Base-by-base conservation (phyloP, 2,113 vertebrate genomes). In the Chascanopsetta lugubris region DNA sequence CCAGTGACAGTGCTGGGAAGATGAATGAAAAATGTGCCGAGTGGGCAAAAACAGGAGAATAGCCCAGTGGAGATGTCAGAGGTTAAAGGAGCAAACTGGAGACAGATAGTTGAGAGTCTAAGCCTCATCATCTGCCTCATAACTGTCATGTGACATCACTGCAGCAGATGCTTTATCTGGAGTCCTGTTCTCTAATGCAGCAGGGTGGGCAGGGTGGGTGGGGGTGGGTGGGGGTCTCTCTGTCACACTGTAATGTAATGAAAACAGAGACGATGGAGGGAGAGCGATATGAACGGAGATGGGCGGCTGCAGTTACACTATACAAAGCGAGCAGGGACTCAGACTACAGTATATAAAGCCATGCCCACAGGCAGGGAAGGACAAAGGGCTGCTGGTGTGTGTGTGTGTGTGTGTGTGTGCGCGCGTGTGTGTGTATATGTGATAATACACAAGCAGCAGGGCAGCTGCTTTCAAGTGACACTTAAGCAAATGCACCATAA, bases 71-170 rank as follows among this genome's bases (percentile, higher is more conserved):
- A 40, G 57, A 75, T 59, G 71, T 70, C 53, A 32, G 47, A 77
- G 64, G 80, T 77, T 53, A 70, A 43, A 46, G 59, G 56, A 75
- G 53, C 43, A 54, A 60, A 61, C 50, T 29, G 55, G 56, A 75
- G 80, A 61, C 61, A 72, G 48, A 32, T 27, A 69, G 53, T 83
- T 81, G 51, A 72, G 64, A 62, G 56, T 22, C 36, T 75, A 79
- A 85, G 69, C 71, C 59, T 66, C 46, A 67, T 83, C 71, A 85
- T 79, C 82, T 80, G 70, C 75, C 76, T 79, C 71, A 80, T 85
- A 84, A 79, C 73, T 80, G 82, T 75, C 75, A 61, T 77, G 72
- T 83, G 79, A 85, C 72, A 83, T 86, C 84, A 86, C 66, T 47
- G 69, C 61, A 77, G 75, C 79, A 85, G 82, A 81, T 76, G 82